These are phyloP conservation scores for Novumbra hubbsi DNA, from an alignment of 2,797 vertebrate genomes.

Conservation along the genomic window DNA sequence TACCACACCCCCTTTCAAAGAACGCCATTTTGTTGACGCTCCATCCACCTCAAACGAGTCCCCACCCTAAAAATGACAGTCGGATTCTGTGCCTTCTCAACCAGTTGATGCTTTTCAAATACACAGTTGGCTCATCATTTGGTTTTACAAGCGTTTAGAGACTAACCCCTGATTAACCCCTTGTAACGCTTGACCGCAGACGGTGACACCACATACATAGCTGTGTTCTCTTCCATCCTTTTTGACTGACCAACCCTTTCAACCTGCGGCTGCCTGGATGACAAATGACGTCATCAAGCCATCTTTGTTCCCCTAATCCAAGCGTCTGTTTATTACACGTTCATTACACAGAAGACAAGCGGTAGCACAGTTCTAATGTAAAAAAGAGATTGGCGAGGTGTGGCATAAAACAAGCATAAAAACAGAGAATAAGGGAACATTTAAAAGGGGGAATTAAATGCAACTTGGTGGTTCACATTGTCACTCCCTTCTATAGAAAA, in stretches of 20 bases:
- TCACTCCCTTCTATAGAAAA: slow-evolving; percentile 41
- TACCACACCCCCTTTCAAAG: slow-evolving; percentile 60
- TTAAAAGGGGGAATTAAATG: slow-evolving; percentile 18
- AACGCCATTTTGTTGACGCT: slow-evolving; percentile 79
- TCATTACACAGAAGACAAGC: slow-evolving; percentile 59
- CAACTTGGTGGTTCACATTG: slow-evolving; percentile 7
- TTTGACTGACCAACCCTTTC: slow-evolving; percentile 57
- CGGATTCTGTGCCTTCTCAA: neutral
- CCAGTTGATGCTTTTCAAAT: neutral
- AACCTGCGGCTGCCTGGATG: slow-evolving; percentile 68
- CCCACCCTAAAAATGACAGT: neutral
- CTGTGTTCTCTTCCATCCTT: slow-evolving; percentile 24
- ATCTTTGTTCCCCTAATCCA: slow-evolving; percentile 75
- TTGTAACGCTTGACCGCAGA: neutral
- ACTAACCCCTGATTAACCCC: neutral
- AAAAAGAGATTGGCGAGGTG: slow-evolving; percentile 53
- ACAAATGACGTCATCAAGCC: slow-evolving; percentile 79
- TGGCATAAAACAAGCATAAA: slow-evolving; percentile 27
- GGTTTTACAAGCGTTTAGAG: neutral
- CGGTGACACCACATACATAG: neutral
- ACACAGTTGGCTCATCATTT: neutral
- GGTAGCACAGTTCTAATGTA: slow-evolving; percentile 39
- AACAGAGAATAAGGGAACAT: slow-evolving; percentile 19
- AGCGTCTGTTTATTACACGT: slow-evolving; percentile 71
- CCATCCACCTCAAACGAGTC: slow-evolving; percentile 31